Percentiles rank a stretch among this genome's conserved stretches.
Conservation (phyloP, 53 echinoderm and acorn worm genomes). For the Holothuria leucospilota region DNA sequence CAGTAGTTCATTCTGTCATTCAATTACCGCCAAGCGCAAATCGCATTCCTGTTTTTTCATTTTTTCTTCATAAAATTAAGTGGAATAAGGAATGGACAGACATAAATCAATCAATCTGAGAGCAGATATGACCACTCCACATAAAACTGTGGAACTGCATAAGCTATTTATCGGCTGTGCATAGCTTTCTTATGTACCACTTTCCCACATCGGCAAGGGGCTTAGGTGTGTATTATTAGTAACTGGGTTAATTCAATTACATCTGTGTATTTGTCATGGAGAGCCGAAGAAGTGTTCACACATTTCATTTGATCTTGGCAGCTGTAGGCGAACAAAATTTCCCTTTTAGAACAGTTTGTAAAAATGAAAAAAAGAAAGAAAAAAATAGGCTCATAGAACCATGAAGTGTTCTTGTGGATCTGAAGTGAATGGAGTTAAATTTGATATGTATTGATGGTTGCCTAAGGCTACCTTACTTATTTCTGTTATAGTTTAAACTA, state of each 20-base stretch:
- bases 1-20: no score
- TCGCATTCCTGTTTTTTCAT: no score
- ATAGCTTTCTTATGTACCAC: no score
- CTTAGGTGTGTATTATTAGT: slow-evolving; percentile 43
- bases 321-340: not conserved
- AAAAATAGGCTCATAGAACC: slow-evolving; percentile 22
- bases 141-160: no score
- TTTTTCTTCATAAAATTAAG: no score
- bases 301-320: slow-evolving; percentile 15
- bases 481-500: no score
- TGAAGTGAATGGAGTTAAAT: not conserved
- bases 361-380: not conserved
- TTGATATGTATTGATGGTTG: slow-evolving; percentile 31
- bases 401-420: slow-evolving; percentile 8
- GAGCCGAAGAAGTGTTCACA: not conserved
- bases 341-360: no score
- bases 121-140: no score
- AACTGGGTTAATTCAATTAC: slow-evolving; percentile 47
- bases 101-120: no score
- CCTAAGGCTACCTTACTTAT: slow-evolving; percentile 22
- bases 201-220: not conserved
- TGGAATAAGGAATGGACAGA: no score
- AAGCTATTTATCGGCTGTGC: no score
- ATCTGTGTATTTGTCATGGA: slow-evolving; percentile 6
- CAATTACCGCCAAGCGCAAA: no score